Evolutionary conservation across 2,797 vertebrate genomes (phyloP).

Genomic region (Coregonus suidteri): DNA sequence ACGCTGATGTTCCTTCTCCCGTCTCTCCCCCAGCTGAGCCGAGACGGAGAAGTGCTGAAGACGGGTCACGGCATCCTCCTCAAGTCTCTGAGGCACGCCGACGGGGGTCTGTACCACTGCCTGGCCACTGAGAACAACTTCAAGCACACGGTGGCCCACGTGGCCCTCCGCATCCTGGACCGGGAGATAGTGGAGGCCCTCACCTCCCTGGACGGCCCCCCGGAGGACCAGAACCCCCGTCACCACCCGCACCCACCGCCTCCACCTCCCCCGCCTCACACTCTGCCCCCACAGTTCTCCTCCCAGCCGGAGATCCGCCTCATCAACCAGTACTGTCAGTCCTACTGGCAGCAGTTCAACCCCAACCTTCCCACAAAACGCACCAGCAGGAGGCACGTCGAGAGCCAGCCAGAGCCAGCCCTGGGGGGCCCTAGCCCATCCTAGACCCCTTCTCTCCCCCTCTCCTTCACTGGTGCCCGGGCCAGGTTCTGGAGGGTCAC

Average conservation of each 20-base stretch:
- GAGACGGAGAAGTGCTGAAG: slow-evolving; percentile 62
- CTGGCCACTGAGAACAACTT: slow-evolving; percentile 67
- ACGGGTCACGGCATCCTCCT: slow-evolving; percentile 65
- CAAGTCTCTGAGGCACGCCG: slow-evolving; percentile 54
- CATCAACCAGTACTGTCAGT: slow-evolving; percentile 66
- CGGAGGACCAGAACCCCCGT: slow-evolving; percentile 21
- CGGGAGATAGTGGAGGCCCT: slow-evolving; percentile 68
- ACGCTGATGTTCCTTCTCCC: neutral
- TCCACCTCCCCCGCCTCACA: slow-evolving; percentile 35
- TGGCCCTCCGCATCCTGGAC: slow-evolving; percentile 62
- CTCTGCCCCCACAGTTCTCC: slow-evolving; percentile 27
- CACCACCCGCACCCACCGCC: slow-evolving; percentile 41
- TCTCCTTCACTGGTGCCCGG: neutral
- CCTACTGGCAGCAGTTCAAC: slow-evolving; percentile 61
- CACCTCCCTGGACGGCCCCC: slow-evolving; percentile 46
- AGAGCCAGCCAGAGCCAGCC: slow-evolving; percentile 8
- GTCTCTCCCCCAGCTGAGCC: slow-evolving; percentile 49
- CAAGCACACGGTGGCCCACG: slow-evolving; percentile 61
- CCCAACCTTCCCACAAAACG: slow-evolving; percentile 47
- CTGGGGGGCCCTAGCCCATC: neutral
- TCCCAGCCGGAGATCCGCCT: slow-evolving; percentile 61
- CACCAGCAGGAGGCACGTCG: slow-evolving; percentile 57
- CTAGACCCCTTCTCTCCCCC: neutral
- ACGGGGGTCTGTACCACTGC: slow-evolving; percentile 63
- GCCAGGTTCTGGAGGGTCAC: neutral